Evolutionary conservation across 1,140 invertebrate species (phyloP).

Genomic region (Rhyzopertha dominica): DNA sequence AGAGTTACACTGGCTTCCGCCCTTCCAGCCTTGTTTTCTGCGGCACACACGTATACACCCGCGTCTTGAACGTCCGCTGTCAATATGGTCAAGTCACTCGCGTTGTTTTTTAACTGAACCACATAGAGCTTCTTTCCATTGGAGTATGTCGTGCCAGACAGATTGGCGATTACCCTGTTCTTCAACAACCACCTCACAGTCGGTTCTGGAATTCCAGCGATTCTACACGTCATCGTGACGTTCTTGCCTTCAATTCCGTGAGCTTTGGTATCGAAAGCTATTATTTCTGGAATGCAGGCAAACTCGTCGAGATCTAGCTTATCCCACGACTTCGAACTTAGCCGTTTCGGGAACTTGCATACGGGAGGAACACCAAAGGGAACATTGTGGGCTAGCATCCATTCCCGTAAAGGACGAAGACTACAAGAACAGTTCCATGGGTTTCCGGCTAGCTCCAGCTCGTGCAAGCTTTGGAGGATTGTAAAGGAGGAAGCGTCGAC

Average conservation of each 20-base stretch:
- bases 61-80: constrained; percentile 64
- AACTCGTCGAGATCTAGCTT: constrained; percentile 72
- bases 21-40: constrained; percentile 71
- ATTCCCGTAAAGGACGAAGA: constrained; percentile 65
- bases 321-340: constrained; percentile 65
- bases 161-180: constrained; percentile 50
- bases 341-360: constrained; percentile 58
- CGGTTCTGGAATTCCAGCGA: constrained; percentile 65
- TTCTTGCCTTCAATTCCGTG: constrained; percentile 63
- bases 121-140: constrained; percentile 50
- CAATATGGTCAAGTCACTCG: constrained; percentile 66
- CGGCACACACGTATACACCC: constrained; percentile 67
- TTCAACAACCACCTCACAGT: constrained; percentile 53
- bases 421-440: constrained; percentile 78
- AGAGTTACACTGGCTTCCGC: constrained; percentile 66
- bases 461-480: constrained; percentile 63
- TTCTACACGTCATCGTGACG: constrained; percentile 65
- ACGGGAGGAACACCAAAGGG: constrained; percentile 63
- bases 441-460: constrained; percentile 68
- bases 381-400: constrained; percentile 73
- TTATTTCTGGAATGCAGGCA: constrained; percentile 67
- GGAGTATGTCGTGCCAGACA: constrained; percentile 45
- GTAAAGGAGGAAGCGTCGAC: constrained; percentile 60
- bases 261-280: constrained; percentile 50
- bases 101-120: constrained; percentile 47